Base-by-base conservation (phyloP, 2,797 vertebrate genomes). In the Fratercula arctica region DNA sequence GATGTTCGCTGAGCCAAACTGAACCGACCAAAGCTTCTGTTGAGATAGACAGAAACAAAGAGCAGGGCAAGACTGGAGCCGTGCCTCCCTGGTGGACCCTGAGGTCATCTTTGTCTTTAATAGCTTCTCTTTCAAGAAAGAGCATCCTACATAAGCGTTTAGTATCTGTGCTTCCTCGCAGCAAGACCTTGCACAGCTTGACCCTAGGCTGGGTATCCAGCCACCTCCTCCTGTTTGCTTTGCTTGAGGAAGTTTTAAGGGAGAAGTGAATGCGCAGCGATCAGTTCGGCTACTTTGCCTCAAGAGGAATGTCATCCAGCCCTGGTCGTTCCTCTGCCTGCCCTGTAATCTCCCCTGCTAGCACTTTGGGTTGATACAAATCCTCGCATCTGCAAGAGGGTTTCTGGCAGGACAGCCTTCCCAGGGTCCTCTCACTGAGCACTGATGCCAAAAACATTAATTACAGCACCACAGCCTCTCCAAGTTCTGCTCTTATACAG, bases 71-170 rank as follows among this genome's bases (percentile, higher is more conserved):
- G 28, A 13, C 59, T 20, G 41, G 37, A 80, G 41, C 28, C 1
- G 1, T 25, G 13, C 25, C 53, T 68, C 41, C 12, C 0, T 3
- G 4, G 3, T 13, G 33, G 59, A 57, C 28, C 16, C n/a, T 9
- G 31, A 43, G 28, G n/a, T 37, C 56, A 7, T 37, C 54, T 53
- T 39, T 29, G 35, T 15, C 63, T 46, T 78, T 13, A n/a, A 20
- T 2, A 86, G 17, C 31, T 73, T 86, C 59, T 80, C 24, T 61
- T 88, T 23, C 1, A 3, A 45, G 51, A 39, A 28, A 23, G n/a
- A 60, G n/a, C 12, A 43, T 35, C 45, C 59, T n/a, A 31, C 23
- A 5, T 8, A 13, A 16, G 5, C 0, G 0, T 54, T 59, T 29
- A 59, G 18, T 43, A 67, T 10, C 51, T 24, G 33, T 2, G 1